phyloP scores from a whole-genome alignment of 2,797 vertebrate genomes.

The Eremophila alpestris region DNA sequence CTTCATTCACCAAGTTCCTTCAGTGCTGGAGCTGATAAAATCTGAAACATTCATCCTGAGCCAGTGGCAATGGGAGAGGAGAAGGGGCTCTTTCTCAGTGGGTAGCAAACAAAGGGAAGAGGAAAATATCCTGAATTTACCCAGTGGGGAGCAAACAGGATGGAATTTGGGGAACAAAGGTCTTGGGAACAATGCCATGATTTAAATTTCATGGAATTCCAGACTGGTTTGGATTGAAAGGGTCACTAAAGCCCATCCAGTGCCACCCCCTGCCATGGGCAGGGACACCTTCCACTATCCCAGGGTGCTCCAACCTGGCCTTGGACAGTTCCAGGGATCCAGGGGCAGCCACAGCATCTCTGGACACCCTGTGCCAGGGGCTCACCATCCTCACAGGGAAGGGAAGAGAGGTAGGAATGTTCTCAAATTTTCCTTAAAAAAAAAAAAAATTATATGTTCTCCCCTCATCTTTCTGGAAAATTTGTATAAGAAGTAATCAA shows the following conservation, averaged over 20 bases:
- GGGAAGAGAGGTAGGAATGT: background rate
- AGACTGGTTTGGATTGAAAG: background rate
- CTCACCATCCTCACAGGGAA: fast-evolving
- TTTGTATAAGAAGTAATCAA: background rate
- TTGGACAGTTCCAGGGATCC: background rate
- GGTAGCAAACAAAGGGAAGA: background rate
- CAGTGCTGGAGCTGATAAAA: background rate
- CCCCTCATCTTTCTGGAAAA: background rate
- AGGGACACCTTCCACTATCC: fast-evolving
- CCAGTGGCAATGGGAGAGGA: background rate
- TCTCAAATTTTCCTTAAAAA: background rate
- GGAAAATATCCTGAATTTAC: background rate
- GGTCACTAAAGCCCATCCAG: background rate
- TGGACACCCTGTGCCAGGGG: background rate
- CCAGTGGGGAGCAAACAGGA: background rate
- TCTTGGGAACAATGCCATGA: background rate
- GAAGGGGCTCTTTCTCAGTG: background rate
- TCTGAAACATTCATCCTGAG: background rate
- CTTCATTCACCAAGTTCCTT: background rate
- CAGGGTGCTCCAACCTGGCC: fast-evolving
- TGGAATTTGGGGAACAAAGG: background rate
- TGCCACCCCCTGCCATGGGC: background rate
- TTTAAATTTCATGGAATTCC: background rate
- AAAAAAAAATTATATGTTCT: too few species aligned
- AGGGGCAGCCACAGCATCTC: background rate